phyloP scores from a whole-genome alignment of 2,888 invertebrate genomes.

The Camponotus fellah region DNA sequence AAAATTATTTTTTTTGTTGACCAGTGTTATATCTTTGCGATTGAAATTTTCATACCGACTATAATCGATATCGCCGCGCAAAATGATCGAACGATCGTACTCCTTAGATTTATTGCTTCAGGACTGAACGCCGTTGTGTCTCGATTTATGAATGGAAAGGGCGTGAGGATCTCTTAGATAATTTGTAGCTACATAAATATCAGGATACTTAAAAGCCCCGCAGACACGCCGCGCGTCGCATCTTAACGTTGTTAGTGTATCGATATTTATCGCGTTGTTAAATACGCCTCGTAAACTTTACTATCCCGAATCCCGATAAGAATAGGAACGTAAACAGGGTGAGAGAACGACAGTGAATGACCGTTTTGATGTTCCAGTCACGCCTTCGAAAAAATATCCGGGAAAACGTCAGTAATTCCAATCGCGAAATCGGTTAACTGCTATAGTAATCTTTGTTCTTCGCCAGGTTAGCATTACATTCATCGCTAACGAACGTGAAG shows the following conservation, averaged over 20 bases:
- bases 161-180: conserved; percentile 52
- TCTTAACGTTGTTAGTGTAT: conserved; percentile 47
- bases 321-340: conserved; percentile 17
- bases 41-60: conserved; percentile 1
- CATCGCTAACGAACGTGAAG: not conserved
- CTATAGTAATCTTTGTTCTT: not conserved
- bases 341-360: conserved; percentile 1
- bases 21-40: not conserved
- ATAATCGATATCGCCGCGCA: conserved; percentile 18
- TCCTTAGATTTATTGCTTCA: conserved; percentile 49
- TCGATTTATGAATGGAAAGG: conserved; percentile 64
- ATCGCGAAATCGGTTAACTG: conserved; percentile 18
- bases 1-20: no score
- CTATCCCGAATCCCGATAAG: conserved; percentile 40
- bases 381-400: conserved; percentile 19
- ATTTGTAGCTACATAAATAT: conserved; percentile 73
- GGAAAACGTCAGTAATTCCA: conserved; percentile 34
- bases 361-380: conserved; percentile 21
- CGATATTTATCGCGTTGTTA: conserved; percentile 76
- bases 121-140: conserved; percentile 32
- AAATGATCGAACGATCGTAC: conserved; percentile 48
- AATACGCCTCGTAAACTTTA: conserved; percentile 75
- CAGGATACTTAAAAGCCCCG: conserved; percentile 62
- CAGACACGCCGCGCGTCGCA: conserved; percentile 39
- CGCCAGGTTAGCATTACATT: conserved; percentile 19